Evolutionary conservation across 2,888 invertebrate genomes (phyloP).

Genomic region (Pterostichus madidus): DNA sequence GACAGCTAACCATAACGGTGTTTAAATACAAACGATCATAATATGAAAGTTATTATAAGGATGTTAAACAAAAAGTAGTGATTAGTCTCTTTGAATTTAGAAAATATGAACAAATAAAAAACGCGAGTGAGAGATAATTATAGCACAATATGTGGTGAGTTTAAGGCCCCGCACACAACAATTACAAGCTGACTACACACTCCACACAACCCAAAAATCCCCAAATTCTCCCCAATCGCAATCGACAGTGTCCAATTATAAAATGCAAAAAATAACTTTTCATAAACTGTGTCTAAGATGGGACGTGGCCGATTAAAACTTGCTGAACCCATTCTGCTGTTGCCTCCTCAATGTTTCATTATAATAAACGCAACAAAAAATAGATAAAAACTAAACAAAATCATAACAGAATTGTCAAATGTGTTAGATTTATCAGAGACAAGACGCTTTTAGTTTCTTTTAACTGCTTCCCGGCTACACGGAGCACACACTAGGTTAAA

Average conservation of each 20-base stretch:
- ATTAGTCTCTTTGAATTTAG: too few species aligned
- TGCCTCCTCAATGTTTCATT: slow-evolving; percentile 55
- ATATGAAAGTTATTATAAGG: too few species aligned
- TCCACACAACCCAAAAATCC: slow-evolving; percentile 54
- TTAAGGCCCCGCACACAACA: slow-evolving; percentile 24
- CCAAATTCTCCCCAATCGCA: slow-evolving; percentile 8
- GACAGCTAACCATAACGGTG: too few species aligned
- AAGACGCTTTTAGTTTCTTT: slow-evolving; percentile 55
- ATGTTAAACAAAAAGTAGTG: too few species aligned
- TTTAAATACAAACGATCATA: too few species aligned
- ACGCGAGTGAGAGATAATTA: too few species aligned
- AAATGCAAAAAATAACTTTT: slow-evolving; percentile 60
- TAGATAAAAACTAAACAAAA: slow-evolving; percentile 52
- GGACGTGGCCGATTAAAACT: slow-evolving; percentile 66
- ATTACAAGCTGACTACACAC: slow-evolving; percentile 62
- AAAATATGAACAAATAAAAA: too few species aligned
- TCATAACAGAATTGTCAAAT: slow-evolving; percentile 54
- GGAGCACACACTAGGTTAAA: slow-evolving; percentile 64
- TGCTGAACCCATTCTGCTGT: slow-evolving; percentile 66
- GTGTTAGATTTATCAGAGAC: slow-evolving; percentile 58
- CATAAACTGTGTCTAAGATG: slow-evolving; percentile 54
- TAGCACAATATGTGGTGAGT: slow-evolving; percentile 68
- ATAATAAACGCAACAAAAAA: slow-evolving; percentile 59
- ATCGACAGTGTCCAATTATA: slow-evolving; percentile 62
- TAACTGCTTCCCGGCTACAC: slow-evolving; percentile 54